Base-by-base conservation (phyloP, 2,113 vertebrate genomes). In the Antechinus flavipes region DNA sequence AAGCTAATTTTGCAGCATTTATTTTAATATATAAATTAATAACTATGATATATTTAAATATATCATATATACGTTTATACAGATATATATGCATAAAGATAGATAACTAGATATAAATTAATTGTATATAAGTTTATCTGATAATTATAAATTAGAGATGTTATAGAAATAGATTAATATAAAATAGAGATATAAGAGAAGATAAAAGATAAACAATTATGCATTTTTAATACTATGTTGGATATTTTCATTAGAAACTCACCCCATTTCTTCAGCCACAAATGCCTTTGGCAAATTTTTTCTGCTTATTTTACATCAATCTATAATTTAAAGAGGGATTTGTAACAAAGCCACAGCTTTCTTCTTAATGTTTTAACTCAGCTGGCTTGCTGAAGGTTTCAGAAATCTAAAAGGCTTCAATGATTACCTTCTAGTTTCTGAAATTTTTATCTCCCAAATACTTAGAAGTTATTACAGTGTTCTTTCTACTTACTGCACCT, bases 321-420 rank as follows among this genome's bases (percentile, higher is more conserved):
- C 35, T 23, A n/a, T 96, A 26, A 90, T 93, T 91, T 91, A 89
- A 91, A 89, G 30, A 68, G 19, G 76, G 54, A 91, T 92, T 91
- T 93, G 12, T 93, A 50, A 90, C 16, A 50, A 92, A 26, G n/a
- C 27, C 35, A n/a, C 19, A 84, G 76, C 0, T 94, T 6, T 19
- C 19, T 25, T 95, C 68, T 46, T 58, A 76, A 42, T 50, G 12
- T 90, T 94, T 95, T 90, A 14, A 46, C 76, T 93, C 46, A 91
- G 93, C 11, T 97, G 55, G 90, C 90, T 9, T 91, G 52, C 54
- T 90, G 58, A 89, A 96, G 35, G 91, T 76, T 26, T 52, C 92
- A 35, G 3, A 12, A 90, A 23, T 93, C 54, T 95, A 95, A 8
- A 42, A 42, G 19, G 16, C 8, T 42, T 84, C 19, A 84, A 2